Percentiles rank a stretch among this genome's conserved stretches.
Conservation (phyloP, 2,888 invertebrate species). For the Homarus gammarus region DNA sequence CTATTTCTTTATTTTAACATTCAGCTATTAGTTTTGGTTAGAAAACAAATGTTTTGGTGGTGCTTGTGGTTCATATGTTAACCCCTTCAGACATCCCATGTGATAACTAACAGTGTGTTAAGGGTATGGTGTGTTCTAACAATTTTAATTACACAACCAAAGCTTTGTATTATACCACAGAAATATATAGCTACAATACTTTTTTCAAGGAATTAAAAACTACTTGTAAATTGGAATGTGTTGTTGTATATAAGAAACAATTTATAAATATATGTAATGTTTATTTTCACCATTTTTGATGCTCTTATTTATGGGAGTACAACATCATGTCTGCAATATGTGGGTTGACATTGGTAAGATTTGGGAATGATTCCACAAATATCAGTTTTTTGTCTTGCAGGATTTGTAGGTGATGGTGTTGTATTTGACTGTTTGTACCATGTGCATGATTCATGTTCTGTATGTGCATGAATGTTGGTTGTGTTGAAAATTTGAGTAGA, state of each 20-base stretch:
- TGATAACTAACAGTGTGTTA: conserved; percentile 15
- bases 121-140: conserved; percentile 3
- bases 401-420: conserved; percentile 23
- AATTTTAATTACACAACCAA: not conserved
- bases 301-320: conserved; percentile 12
- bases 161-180: not conserved
- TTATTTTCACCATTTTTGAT: not conserved
- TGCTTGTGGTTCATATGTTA: conserved; percentile 13
- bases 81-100: not conserved
- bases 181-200: not conserved
- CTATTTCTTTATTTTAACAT: not conserved
- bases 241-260: not conserved
- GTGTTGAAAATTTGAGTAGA: not conserved
- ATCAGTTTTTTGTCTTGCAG: conserved; percentile 10
- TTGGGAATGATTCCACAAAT: not conserved
- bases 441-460: conserved; percentile 28
- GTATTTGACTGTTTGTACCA: conserved; percentile 7
- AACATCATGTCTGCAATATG: not conserved
- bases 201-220: not conserved
- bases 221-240: conserved; percentile 2
- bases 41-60: not conserved
- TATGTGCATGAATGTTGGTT: conserved; percentile 7
- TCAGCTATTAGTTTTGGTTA: not conserved
- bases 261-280: not conserved
- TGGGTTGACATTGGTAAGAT: conserved; percentile 19